Base-by-base conservation (phyloP, 2,113 vertebrate genomes). In the Lepus timidus region DNA sequence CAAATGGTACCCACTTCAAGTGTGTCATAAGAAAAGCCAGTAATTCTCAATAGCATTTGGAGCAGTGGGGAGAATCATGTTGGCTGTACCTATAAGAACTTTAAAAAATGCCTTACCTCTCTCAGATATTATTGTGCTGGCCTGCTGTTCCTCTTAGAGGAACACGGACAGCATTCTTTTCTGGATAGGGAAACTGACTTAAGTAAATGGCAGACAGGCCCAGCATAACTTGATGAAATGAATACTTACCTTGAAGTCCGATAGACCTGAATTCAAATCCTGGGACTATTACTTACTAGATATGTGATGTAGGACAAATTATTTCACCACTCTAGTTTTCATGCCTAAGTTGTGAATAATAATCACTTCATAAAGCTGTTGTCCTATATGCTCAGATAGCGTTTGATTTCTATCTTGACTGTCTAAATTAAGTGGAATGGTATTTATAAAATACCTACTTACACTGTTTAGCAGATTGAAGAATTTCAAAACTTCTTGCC, bases 321-420 rank as follows among this genome's bases (percentile, higher is more conserved):
- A 79, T 44, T 88, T 94, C 92, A 78, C 22, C 8, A 55, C 31
- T 94, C 51, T 33, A 83, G 36, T 51, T 84, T 91, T 92, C 78
- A 73, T 81, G 22, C 39, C 80, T 95, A 14, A 79, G 81, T 36
- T 75, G 4, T 78, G 36, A 55, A 52, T 71, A 82, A 68, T 76
- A 78, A 75, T 78, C 23, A 82, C 51, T 27, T 76, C 19, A 52
- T 49, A 23, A 8, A 4, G 20, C 33, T 88, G 16, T 90, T 80
- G 17, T 83, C 58, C 31, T 31, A 0, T 78, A 1, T 84, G 11
- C 7, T 92, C 20, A 96, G 51, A 44, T 76, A 80, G 25, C 9
- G 49, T 94, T 96, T 83, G 27, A 82, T 96, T 86, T 65, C n/a
- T 75, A 68, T 44, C 44, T 91, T 91, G 25, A 1, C 74, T 94